A percentile compares a stretch with the other conserved stretches of the same genome.
Conservation (phyloP, 1,140 invertebrate species). For the Bradynema listronoti region DNA sequence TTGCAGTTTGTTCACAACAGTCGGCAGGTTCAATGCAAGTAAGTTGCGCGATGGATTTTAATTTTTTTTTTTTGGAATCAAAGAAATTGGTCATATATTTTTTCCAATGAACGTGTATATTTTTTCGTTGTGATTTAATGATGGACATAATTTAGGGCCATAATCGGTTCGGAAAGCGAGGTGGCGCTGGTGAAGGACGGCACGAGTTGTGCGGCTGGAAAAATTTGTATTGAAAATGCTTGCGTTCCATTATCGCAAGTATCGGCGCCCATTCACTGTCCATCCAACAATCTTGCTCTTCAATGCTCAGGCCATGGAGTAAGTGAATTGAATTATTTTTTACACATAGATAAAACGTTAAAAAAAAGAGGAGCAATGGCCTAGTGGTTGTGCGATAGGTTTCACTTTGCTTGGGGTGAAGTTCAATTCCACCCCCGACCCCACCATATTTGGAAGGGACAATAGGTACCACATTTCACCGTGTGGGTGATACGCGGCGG, state of each 20-base stretch:
- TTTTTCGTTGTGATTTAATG: conserved; percentile 8
- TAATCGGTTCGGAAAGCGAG: conserved; percentile 16
- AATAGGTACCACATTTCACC: too few relatives aligned
- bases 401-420: too few relatives aligned
- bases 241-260: conserved; percentile 51
- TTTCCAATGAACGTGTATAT: too few relatives aligned
- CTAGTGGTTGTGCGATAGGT: too few relatives aligned
- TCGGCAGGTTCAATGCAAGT: conserved; percentile 54
- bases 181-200: conserved; percentile 44
- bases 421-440: too few relatives aligned
- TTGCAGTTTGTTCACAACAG: conserved; percentile 49
- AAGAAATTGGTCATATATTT: too few relatives aligned
- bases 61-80: too few relatives aligned
- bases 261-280: conserved; percentile 70
- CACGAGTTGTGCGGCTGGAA: conserved; percentile 46
- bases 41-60: too few relatives aligned
- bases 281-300: conserved; percentile 74
- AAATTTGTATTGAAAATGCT: conserved; percentile 43
- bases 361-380: too few relatives aligned
- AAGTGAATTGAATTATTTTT: conserved; percentile 29
- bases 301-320: conserved; percentile 89
- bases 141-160: conserved; percentile 15
- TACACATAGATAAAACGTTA: too few relatives aligned
- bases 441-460: too few relatives aligned
- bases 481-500: too few relatives aligned